Evolutionary conservation across 2,113 vertebrate genomes (phyloP).

Genomic region (Mugil cephalus): DNA sequence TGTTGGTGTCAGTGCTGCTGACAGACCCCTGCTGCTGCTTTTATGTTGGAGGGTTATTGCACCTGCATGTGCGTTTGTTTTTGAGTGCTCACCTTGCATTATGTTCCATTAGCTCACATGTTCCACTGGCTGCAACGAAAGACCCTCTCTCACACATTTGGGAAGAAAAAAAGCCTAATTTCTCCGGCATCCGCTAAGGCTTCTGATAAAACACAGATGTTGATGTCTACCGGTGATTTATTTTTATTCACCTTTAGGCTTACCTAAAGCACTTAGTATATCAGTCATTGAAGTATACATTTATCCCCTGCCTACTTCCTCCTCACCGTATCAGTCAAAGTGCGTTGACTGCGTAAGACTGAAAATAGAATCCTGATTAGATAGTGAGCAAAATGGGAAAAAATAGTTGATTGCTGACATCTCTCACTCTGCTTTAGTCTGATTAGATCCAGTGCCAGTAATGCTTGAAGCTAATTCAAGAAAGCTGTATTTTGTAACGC

Average conservation of each 20-base stretch:
- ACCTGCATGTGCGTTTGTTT: slow-evolving; percentile 44
- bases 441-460: neutral
- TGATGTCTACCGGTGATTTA: neutral
- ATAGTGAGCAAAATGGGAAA: slow-evolving; percentile 18
- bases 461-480: slow-evolving; percentile 1
- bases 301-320: too few relatives aligned
- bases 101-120: slow-evolving; percentile 52
- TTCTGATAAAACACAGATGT: slow-evolving; percentile 13
- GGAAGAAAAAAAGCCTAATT: neutral
- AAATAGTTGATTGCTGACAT: slow-evolving; percentile 33
- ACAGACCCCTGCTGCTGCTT: slow-evolving; percentile 7
- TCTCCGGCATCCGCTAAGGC: neutral
- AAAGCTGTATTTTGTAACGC: slow-evolving; percentile 25
- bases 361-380: slow-evolving; percentile 28
- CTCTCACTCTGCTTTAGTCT: slow-evolving; percentile 7
- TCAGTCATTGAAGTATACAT: neutral
- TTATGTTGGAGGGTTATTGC: slow-evolving; percentile 28
- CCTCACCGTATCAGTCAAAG: neutral
- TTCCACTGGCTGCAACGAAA: slow-evolving; percentile 28
- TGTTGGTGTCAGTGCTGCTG: slow-evolving; percentile 7
- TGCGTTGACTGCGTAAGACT: neutral
- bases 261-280: neutral
- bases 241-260: neutral
- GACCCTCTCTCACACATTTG: neutral
- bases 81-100: slow-evolving; percentile 26